Conservation (phyloP, 2,888 invertebrate genomes). For the Melieria crassipennis region DNA sequence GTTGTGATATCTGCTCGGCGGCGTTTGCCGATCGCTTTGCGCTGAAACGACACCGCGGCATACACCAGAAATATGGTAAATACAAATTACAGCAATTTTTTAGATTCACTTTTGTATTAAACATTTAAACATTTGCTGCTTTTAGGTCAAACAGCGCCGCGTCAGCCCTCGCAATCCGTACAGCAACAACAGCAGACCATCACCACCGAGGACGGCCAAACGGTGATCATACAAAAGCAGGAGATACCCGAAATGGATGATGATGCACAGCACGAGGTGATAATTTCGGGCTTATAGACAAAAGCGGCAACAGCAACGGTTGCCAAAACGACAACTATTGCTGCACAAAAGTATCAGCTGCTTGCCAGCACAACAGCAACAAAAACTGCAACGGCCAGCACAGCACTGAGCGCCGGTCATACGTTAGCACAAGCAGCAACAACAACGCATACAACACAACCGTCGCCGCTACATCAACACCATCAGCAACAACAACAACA, state of each 20-base stretch:
- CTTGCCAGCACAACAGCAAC: slow-evolving; percentile 31
- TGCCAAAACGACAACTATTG: slow-evolving; percentile 29
- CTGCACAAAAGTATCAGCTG: slow-evolving; percentile 29
- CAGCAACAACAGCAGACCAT: slow-evolving; percentile 41
- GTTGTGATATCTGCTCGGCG: slow-evolving; percentile 85
- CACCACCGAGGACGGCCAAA: slow-evolving; percentile 46
- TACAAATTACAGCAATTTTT: neutral
- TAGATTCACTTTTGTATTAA: neutral
- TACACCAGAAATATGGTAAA: slow-evolving; percentile 86
- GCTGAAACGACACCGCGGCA: slow-evolving; percentile 84
- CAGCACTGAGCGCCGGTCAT: slow-evolving; percentile 9
- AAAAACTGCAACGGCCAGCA: slow-evolving; percentile 34
- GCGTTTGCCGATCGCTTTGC: slow-evolving; percentile 90
- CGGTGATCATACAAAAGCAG: slow-evolving; percentile 63
- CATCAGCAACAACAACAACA: slow-evolving; percentile 40
- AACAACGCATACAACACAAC: slow-evolving; percentile 38
- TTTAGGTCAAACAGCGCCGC: slow-evolving; percentile 66
- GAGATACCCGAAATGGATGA: slow-evolving; percentile 65
- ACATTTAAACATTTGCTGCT: neutral
- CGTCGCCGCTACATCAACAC: slow-evolving; percentile 38
- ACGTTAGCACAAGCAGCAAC: slow-evolving; percentile 23
- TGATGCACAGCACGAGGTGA: slow-evolving; percentile 64
- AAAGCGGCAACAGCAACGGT: slow-evolving; percentile 51
- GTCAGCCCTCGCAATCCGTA: slow-evolving; percentile 63
- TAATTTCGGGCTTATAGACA: slow-evolving; percentile 64